Base-by-base conservation (phyloP, 2,888 invertebrate species). In the Pycnomerus fuliginosus region DNA sequence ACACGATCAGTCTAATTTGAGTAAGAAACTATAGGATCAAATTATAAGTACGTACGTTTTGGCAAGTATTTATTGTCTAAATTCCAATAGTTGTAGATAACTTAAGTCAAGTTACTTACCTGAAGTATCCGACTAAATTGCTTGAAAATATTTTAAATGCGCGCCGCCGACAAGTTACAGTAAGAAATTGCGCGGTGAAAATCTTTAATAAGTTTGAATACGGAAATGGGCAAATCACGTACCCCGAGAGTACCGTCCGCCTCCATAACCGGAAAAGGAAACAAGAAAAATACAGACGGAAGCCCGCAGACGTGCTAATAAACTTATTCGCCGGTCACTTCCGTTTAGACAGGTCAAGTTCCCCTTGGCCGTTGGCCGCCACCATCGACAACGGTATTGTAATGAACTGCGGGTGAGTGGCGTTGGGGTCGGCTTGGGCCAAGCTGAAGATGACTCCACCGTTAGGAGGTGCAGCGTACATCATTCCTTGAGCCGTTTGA, bases 331-430 rank as follows among this genome's bases (percentile, higher is more conserved):
- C 23, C 40, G 38, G 50, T 60, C 60, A 60, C 52, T 66, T 67
- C 58, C 65, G 56, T 44, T 65, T 67, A 10, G 62, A 58, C 48
- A 68, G 48, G 50, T 69, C 69, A 39, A 69, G 49, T 50, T 69
- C 78, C 1, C 70, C 65, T 43, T 70, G 66, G 22, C 71, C 73
- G 15, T 68, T 60, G 31, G 66, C 74, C 53, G 63, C 75, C 10
- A 81, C 79, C 75, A 84, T 81, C 17, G 83, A 83, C 52, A 84
- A 71, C 38, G 84, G 84, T 68, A 85, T 84, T 41, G 84, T 84
- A 65, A 85, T 83, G 72, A 82, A 84, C 69, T 84, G 84, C 24
- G 78, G 79, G 60, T 77, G 78, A 3, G 55, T 53, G 3, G 62
- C 53, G 54, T 60, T 64, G n/a, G 62, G 63, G 43, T 65, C 60